Base-by-base conservation (phyloP, 2,888 invertebrate genomes). In the Drosophila differens region DNA sequence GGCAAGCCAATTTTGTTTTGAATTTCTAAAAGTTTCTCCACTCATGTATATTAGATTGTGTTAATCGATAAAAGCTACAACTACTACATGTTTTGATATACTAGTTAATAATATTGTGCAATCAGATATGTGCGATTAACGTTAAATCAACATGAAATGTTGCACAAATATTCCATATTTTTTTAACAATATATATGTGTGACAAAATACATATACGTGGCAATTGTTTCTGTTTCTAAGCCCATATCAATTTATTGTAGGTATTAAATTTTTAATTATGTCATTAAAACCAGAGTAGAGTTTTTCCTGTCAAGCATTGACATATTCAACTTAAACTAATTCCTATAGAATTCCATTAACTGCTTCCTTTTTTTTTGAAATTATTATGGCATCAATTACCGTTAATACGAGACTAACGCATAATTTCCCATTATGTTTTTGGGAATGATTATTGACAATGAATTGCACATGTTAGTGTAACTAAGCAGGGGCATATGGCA, bases 391-490 rank as follows among this genome's bases (percentile, higher is more conserved):
- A 19, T 25, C 16, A 14, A 47, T 22, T 22, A n/a, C n/a, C n/a
- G 41, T 41, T n/a, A 41, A n/a, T 47, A 37, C 32, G 7, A 53
- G n/a, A 32, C 28, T 10, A 52, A 14, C 25, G 54, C 68, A n/a
- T 68, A 51, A 22, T 30, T 37, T 25, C 19, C 5, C 4, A 32
- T 32, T 37, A n/a, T 63, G 25, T 51, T 64, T 25, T n/a, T 28
- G 32, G 19, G 14, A n/a, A 39, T 22, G 4, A 32, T 33, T 51
- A 41, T 19, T 28, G 53, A 25, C 30, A 55, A 55, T 57, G 6
- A 57, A 49, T 49, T 58, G 28, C 19, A 16, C 10, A 39, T 41
- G 9, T 16, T 44, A 52, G 59, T 35, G 55, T 60, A 77, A 52
- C 12, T 51, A 12, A 51, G 7, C 28, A 39, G 55, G 33, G 35